Percentiles rank a stretch among this genome's conserved stretches.
Conservation (phyloP, 2,113 vertebrate genomes). For the Forbesichthys agassizii region DNA sequence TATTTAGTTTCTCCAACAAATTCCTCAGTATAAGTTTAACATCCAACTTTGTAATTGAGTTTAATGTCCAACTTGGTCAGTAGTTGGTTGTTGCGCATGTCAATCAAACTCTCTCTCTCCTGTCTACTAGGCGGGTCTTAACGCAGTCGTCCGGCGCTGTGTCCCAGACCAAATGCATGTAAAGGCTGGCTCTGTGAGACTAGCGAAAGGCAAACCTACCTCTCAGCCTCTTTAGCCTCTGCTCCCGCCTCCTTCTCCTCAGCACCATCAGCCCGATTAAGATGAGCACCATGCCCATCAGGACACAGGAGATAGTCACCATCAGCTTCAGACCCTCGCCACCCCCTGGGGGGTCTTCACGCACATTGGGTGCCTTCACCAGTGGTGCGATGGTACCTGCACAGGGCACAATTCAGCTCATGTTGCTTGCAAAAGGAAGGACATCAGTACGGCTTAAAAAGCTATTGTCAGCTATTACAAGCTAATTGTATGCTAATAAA, state of each 20-base stretch:
- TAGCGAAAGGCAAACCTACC: slow-evolving; percentile 71
- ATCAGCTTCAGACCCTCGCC: slow-evolving; percentile 96
- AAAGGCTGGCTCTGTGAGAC: too few relatives aligned
- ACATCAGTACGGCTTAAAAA: not conserved
- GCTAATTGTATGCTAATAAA: too few relatives aligned
- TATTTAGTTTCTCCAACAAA: too few relatives aligned
- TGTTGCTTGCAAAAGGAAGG: not conserved
- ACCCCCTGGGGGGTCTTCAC: slow-evolving; percentile 81
- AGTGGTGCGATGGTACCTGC: slow-evolving; percentile 97
- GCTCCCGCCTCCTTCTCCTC: slow-evolving; percentile 90
- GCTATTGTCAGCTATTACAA: too few relatives aligned
- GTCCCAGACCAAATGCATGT: too few relatives aligned
- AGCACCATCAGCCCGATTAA: slow-evolving; percentile 89
- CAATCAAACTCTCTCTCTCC: too few relatives aligned
- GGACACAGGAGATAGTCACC: slow-evolving; percentile 94
- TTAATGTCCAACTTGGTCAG: too few relatives aligned
- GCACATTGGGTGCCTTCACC: slow-evolving; percentile 90
- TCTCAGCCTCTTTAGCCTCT: slow-evolving; percentile 92
- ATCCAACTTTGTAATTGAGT: too few relatives aligned
- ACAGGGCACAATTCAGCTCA: slow-evolving; percentile 14
- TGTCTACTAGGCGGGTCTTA: too few relatives aligned
- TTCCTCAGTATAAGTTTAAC: too few relatives aligned
- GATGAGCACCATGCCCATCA: slow-evolving; percentile 89
- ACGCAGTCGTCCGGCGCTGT: too few relatives aligned
- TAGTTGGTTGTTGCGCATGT: too few relatives aligned